Conservation (phyloP, 2,113 vertebrate genomes). For the Lipophrys pholis region DNA sequence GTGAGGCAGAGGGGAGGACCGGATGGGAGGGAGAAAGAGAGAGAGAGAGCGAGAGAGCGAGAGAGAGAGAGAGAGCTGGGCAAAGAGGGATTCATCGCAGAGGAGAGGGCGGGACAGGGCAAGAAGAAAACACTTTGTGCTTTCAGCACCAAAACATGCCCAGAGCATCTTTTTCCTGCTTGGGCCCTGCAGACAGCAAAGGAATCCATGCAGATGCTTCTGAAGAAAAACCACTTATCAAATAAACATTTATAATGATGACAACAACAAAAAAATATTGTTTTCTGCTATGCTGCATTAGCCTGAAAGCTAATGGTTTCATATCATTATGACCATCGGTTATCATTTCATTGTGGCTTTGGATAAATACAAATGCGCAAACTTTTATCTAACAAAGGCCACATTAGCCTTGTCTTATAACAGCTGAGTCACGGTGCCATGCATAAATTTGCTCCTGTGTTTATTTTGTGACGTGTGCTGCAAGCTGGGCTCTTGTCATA, state of each 20-base stretch:
- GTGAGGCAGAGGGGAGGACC: conserved; percentile 14
- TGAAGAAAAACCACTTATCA: not conserved
- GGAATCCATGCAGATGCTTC: not conserved
- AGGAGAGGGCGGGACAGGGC: not conserved
- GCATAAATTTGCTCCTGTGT: not conserved
- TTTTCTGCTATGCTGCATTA: not conserved
- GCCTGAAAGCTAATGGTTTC: not conserved
- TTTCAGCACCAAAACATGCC: conserved; percentile 17
- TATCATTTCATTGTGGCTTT: not conserved
- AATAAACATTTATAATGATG: not conserved
- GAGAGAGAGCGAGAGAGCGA: not conserved
- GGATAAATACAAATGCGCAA: not conserved
- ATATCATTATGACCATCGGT: not conserved
- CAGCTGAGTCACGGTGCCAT: not conserved
- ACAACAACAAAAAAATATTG: not conserved
- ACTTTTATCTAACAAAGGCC: not conserved
- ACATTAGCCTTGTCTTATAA: not conserved
- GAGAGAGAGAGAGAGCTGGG: conserved; percentile 8
- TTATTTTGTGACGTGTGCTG: not conserved
- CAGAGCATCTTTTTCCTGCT: conserved; percentile 3
- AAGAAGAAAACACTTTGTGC: conserved; percentile 1
- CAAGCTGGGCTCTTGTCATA: not conserved
- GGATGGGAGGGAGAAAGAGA: no score
- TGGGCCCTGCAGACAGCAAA: conserved; percentile 13
- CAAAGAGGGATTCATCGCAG: not conserved